These are phyloP conservation scores for Onchidella celtica DNA, from an alignment of 2,888 invertebrate genomes.

Conservation along the genomic window DNA sequence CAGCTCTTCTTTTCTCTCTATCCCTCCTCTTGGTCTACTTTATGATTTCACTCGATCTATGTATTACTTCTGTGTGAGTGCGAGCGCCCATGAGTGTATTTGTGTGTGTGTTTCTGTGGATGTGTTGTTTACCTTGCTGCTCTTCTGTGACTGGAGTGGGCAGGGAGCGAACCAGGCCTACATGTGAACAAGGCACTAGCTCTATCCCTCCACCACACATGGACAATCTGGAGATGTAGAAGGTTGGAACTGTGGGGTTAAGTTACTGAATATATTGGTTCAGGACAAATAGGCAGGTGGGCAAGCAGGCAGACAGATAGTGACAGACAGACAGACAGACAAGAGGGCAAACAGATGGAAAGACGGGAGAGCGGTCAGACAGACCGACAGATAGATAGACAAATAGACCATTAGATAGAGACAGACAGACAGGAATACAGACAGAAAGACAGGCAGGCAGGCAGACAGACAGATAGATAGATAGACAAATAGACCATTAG, in stretches of 20 bases:
- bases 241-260: too few species aligned
- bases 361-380: not conserved
- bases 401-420: not conserved
- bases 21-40: too few species aligned
- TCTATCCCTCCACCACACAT: too few species aligned
- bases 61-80: too few species aligned
- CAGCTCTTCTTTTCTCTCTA: too few species aligned
- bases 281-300: not conserved
- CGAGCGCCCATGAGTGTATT: too few species aligned
- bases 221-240: too few species aligned
- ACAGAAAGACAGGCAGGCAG: not conserved
- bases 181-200: too few species aligned
- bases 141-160: not conserved
- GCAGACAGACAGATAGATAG: not conserved
- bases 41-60: too few species aligned
- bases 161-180: too few species aligned
- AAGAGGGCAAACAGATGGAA: not conserved
- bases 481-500: not conserved
- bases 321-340: not conserved
- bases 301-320: not conserved
- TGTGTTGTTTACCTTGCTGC: not conserved
- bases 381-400: not conserved
- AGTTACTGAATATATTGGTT: too few species aligned
- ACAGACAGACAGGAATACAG: not conserved
- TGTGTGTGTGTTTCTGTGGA: not conserved